Conservation (phyloP, 2,113 vertebrate species). For the Labeo catla region DNA sequence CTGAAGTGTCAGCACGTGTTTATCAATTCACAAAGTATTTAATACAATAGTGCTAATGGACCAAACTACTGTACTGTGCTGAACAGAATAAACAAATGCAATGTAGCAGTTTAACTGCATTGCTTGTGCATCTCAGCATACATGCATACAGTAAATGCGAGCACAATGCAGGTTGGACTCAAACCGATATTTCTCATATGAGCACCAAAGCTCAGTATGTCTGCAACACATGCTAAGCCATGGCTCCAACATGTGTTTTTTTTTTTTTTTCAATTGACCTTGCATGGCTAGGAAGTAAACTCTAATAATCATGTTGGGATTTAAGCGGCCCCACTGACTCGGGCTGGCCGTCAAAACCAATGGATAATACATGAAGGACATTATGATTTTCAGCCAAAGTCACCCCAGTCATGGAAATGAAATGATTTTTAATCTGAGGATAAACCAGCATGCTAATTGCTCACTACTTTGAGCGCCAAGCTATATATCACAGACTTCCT, state of each 20-base stretch:
- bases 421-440: conserved; percentile 42
- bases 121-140: not conserved
- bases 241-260: not conserved
- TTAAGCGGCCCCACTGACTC: not conserved
- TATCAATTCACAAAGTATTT: conserved; percentile 9
- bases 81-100: not conserved
- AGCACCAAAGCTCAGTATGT: not conserved
- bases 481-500: conserved; percentile 45
- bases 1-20: conserved; percentile 8
- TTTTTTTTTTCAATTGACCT: not conserved
- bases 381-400: conserved; percentile 36
- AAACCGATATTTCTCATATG: not conserved
- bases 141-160: not conserved
- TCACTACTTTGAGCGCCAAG: conserved; percentile 11
- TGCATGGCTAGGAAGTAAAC: not conserved
- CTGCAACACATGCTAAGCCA: not conserved
- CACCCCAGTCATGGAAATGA: conserved; percentile 31
- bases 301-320: not conserved
- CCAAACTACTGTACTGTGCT: not conserved
- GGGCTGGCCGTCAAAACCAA: not conserved
- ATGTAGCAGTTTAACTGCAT: not conserved
- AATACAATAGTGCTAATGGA: not conserved
- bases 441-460: conserved; percentile 40
- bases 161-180: not conserved
- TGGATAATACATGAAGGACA: conserved; percentile 20